Evolutionary conservation across 2,797 vertebrate species (phyloP), one percentile per base, ranked within the genome.

Genomic region (Labroides dimidiatus): DNA sequence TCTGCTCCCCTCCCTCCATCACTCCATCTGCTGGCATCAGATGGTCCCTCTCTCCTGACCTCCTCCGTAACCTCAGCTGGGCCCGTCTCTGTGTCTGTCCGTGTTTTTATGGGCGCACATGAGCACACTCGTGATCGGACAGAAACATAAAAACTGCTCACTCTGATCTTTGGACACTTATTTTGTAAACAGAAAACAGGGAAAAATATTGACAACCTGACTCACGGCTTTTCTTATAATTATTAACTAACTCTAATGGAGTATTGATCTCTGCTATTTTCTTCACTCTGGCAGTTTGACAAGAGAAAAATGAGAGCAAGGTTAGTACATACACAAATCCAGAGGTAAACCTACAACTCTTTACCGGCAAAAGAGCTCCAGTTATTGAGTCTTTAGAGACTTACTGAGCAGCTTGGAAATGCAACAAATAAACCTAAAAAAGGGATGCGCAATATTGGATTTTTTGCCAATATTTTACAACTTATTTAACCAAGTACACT

Each of bases 21-120:
- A 69, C 82, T 90, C 94, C 93, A 94, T 94, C 93, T 94, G 94
- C 88, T 90, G 80, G 69, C 80, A 89, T 95, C 93, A 94, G 91
- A 94, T 94, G 93, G 79, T 83, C 78, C 65, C 75, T 84, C 76
- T 68, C 63, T 68, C 71, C 70, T 91, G 91, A 92, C 93, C 88
- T 90, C 84, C 64, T 80, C 65, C 10, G 3, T 73, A 81, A 85
- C 81, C 87, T 90, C 86, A 88, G 84, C 82, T 87, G 76, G 59
- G 77, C 73, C 57, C 44, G 60, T 55, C 57, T 47, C 64, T 41
- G 14, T 36, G 60, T 23, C 58, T 64, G 67, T 57, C n/a, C 53
- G 64, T 66, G 42, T 69, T 57, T 73, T 9, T 69, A 47, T 62
- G 54, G 52, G 45, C 10, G 19, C 79, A 83, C 41, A 49, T 64